These are phyloP conservation scores for Camponotus vicinus DNA, from an alignment of 1,140 invertebrate species.

Conservation along the genomic window DNA sequence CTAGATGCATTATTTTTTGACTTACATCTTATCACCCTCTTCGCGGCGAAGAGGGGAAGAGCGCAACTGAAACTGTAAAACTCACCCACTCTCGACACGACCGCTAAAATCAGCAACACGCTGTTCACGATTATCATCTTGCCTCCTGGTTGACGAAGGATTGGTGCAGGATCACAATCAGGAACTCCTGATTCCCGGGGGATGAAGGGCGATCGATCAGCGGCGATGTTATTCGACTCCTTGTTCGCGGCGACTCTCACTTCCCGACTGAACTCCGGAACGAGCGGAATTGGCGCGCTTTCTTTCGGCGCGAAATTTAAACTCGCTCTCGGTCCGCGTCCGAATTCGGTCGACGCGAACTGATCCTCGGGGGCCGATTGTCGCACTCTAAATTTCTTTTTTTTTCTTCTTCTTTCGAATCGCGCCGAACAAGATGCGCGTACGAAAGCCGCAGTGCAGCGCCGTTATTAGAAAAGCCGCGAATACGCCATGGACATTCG, in stretches of 20 bases:
- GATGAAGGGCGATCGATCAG: background rate
- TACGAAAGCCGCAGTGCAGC: conserved; percentile 63
- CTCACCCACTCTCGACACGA: conserved; percentile 80
- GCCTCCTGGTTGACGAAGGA: background rate
- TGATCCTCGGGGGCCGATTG: conserved; percentile 23
- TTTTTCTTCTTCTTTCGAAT: background rate
- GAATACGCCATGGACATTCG: conserved; percentile 79
- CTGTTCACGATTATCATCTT: conserved; percentile 77
- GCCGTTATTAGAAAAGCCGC: conserved; percentile 72
- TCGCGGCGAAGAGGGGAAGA: too few relatives aligned
- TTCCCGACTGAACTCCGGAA: conserved; percentile 15
- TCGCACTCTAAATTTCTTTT: conserved; percentile 12
- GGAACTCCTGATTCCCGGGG: background rate
- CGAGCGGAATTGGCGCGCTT: conserved; percentile 43
- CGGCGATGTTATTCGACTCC: background rate
- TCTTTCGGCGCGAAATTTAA: conserved; percentile 1
- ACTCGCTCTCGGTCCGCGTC: conserved; percentile 9
- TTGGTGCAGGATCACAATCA: conserved; percentile 4
- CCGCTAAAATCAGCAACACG: conserved; percentile 75
- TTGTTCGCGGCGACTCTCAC: background rate
- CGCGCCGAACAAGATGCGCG: conserved; percentile 8
- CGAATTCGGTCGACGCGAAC: conserved; percentile 17
- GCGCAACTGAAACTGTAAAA: background rate
- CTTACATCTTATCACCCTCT: background rate
- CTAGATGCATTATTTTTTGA: background rate